Conservation (phyloP, 2,888 invertebrate species). For the Caenorhabditis doughertyi region DNA sequence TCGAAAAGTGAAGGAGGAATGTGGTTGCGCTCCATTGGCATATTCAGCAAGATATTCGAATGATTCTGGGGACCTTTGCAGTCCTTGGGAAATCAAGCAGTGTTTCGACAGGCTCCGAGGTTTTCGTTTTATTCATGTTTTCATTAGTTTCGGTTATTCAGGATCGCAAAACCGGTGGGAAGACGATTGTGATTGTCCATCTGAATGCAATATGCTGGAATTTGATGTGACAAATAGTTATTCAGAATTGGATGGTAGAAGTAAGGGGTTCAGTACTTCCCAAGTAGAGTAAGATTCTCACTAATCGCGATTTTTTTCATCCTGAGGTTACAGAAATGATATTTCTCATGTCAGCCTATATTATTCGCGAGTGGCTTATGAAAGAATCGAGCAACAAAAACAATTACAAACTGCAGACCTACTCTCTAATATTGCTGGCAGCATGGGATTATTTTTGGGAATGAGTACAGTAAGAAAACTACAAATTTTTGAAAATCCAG, state of each 20-base stretch:
- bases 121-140: not conserved
- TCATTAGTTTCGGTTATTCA: not conserved
- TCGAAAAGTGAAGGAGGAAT: conserved; percentile 48
- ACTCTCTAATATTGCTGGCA: conserved; percentile 77
- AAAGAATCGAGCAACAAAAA: conserved; percentile 75
- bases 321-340: conserved; percentile 34
- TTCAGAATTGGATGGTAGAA: conserved; percentile 30
- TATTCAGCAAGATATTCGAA: conserved; percentile 8
- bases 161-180: conserved; percentile 25
- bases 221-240: conserved; percentile 63
- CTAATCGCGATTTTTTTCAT: not conserved
- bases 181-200: conserved; percentile 58
- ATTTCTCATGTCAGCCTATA: conserved; percentile 65
- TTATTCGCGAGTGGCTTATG: conserved; percentile 72
- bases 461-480: conserved; percentile 72
- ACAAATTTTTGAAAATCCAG: not conserved
- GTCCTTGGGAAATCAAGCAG: conserved; percentile 16
- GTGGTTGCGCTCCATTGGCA: conserved; percentile 67
- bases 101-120: conserved; percentile 19
- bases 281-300: conserved; percentile 47
- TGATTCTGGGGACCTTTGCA: not conserved
- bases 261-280: conserved; percentile 10
- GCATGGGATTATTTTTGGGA: conserved; percentile 78
- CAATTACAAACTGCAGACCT: conserved; percentile 76
- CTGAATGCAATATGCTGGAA: conserved; percentile 70